Evolutionary conservation across 2,797 vertebrate species (phyloP).

Genomic region (Macropus fuliginosus): DNA sequence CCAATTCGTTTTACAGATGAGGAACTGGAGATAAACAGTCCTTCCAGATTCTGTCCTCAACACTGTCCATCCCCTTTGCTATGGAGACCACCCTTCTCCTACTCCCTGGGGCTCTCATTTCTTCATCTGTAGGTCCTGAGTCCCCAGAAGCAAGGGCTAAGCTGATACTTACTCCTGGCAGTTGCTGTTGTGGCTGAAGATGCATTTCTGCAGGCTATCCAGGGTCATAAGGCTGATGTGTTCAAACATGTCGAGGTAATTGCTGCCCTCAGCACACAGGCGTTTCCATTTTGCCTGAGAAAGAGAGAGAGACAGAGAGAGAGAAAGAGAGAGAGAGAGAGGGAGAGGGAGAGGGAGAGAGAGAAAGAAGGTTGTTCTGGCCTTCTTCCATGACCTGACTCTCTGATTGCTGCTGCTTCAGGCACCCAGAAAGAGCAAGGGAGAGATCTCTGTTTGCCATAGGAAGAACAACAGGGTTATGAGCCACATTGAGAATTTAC

Average conservation of each 20-base stretch:
- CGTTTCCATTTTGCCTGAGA: conserved; percentile 77
- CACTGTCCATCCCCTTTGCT: background rate
- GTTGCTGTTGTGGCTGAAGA: conserved; percentile 91
- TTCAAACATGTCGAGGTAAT: conserved; percentile 88
- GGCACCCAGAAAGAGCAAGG: background rate
- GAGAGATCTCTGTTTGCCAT: background rate
- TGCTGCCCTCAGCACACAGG: conserved; percentile 71
- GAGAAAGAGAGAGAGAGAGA: too few species aligned
- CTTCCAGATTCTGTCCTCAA: background rate
- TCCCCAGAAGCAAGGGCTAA: background rate
- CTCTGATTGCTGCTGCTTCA: background rate
- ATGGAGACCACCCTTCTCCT: background rate
- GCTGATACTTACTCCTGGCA: conserved; percentile 89
- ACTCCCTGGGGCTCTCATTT: background rate
- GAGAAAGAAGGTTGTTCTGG: too few species aligned
- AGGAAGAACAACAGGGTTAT: background rate
- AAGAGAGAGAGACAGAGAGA: background rate
- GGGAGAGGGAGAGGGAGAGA: too few species aligned
- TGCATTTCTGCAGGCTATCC: conserved; percentile 92
- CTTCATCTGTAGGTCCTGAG: background rate
- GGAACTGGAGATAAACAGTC: background rate
- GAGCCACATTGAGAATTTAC: background rate
- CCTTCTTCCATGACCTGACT: background rate
- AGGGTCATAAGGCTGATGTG: conserved; percentile 91
- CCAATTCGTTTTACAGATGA: too few species aligned